Evolutionary conservation across 2,888 invertebrate genomes (phyloP), one percentile per base, ranked within the genome.

Genomic region (Amphipoea oculea): DNA sequence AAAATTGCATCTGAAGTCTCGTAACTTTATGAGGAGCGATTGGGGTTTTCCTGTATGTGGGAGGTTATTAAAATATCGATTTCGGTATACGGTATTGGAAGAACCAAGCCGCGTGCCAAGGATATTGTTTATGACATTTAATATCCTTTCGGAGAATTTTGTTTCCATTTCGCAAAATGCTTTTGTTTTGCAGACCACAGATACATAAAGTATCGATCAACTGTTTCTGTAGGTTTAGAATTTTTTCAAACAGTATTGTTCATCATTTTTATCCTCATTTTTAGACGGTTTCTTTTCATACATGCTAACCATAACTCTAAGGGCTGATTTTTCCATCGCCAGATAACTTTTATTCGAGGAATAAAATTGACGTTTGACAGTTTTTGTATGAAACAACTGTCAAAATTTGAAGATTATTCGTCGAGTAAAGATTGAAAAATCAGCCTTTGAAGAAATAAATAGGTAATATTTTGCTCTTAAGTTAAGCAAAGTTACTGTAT

Each of bases 1-100:
- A 76, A 83, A 83, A 79, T 76, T 63, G 75, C 63, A 70, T 63
- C 7, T 65, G 23, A 83, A 75, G 51, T 83, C 75, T 72, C 12
- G 60, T 73, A 65, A 73, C 79, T 68, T 68, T 65, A 60, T 23
- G 17, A 70, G 20, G 23, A 75, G 62, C 17, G 67, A 73, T 75
- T 1, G 23, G 57, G 60, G 51, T 12, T 57, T n/a, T 62, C 36
- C 11, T 17, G 42, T 70, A 40, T 57, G 62, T 70, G 66, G 4
- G 48, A 29, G 23, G 7, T 48, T 72, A 57, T 42, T 51, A 68
- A 57, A 71, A 62, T 84, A n/a, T n/a, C n/a, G 62, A 68, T 67
- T 62, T 60, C 17, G 12, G 29, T 62, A 14, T 17, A 62, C 29
- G 9, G 17, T 42, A 23, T 12, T 78, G 17, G 48, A 68, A 36